Conservation (phyloP, 1,140 invertebrate species). For the Ostrea edulis region DNA sequence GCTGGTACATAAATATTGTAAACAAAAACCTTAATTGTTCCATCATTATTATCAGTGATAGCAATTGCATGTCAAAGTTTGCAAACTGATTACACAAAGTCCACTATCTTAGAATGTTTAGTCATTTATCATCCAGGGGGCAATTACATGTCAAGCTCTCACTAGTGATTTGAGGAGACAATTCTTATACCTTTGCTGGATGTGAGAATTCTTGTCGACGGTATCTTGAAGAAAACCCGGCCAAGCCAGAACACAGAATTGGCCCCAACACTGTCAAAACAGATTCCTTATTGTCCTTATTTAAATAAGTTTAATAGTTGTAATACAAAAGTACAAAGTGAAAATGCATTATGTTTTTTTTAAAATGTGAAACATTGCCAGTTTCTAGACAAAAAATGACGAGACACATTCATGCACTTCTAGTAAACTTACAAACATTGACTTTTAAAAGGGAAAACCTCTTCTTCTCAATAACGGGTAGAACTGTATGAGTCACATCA, state of each 20-base stretch:
- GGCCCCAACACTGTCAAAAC: background rate
- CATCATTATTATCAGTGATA: no score
- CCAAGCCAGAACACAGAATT: conserved; percentile 1
- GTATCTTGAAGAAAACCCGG: conserved; percentile 44
- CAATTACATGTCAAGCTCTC: background rate
- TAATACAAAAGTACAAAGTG: background rate
- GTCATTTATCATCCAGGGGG: background rate
- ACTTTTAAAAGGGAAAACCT: conserved; percentile 28
- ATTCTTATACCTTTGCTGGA: conserved; percentile 21
- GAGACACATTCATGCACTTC: background rate
- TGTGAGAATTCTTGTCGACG: conserved; percentile 1
- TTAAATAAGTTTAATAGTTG: background rate
- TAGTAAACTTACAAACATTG: conserved; percentile 25
- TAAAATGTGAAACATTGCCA: background rate
- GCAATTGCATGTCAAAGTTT: no score
- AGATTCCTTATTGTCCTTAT: background rate
- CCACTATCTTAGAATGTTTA: no score
- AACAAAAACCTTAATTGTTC: no score
- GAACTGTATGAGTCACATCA: conserved; percentile 33
- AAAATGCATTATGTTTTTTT: background rate
- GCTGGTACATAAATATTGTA: no score
- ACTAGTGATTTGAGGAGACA: background rate
- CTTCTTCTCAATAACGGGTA: conserved; percentile 41
- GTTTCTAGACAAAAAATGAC: background rate
- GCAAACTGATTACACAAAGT: no score